These are phyloP conservation scores for Leguminivora glycinivorella DNA, from an alignment of 1,140 invertebrate species.

Conservation along the genomic window DNA sequence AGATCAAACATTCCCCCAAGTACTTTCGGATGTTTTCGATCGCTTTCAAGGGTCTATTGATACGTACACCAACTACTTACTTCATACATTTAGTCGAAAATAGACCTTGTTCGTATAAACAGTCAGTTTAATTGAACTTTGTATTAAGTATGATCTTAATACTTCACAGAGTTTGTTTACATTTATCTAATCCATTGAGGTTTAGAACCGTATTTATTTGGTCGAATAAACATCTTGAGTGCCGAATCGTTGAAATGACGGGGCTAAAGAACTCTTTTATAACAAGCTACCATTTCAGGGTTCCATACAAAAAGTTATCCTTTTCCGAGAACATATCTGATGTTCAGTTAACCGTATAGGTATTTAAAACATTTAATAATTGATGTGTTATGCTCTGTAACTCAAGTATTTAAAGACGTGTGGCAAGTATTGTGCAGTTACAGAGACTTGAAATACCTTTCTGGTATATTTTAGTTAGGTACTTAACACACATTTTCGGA, in stretches of 20 bases:
- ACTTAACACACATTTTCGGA: too few relatives aligned
- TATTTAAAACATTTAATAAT: background rate
- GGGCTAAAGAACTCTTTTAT: slow-evolving; percentile 4
- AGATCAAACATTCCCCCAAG: slow-evolving; percentile 10
- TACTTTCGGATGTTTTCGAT: slow-evolving; percentile 21
- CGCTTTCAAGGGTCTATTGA: slow-evolving; percentile 11
- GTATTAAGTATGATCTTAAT: background rate
- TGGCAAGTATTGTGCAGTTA: too few relatives aligned
- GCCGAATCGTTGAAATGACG: slow-evolving; percentile 9
- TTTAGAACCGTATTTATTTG: slow-evolving; percentile 23
- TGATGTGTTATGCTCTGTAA: background rate
- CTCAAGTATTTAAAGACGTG: too few relatives aligned
- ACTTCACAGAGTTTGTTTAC: slow-evolving; percentile 20
- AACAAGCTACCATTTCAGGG: background rate
- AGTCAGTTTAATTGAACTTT: background rate
- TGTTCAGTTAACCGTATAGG: background rate
- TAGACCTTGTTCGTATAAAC: background rate
- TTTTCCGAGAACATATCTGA: background rate
- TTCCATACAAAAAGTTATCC: background rate
- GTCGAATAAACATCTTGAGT: slow-evolving; percentile 22
- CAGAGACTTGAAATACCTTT: too few relatives aligned
- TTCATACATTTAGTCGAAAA: background rate
- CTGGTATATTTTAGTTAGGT: too few relatives aligned
- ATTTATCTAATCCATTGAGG: slow-evolving; percentile 25
- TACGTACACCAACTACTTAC: background rate